These are phyloP conservation scores for Myrmophylax atrothorax DNA, from an alignment of 2,113 vertebrate genomes.

Conservation along the genomic window DNA sequence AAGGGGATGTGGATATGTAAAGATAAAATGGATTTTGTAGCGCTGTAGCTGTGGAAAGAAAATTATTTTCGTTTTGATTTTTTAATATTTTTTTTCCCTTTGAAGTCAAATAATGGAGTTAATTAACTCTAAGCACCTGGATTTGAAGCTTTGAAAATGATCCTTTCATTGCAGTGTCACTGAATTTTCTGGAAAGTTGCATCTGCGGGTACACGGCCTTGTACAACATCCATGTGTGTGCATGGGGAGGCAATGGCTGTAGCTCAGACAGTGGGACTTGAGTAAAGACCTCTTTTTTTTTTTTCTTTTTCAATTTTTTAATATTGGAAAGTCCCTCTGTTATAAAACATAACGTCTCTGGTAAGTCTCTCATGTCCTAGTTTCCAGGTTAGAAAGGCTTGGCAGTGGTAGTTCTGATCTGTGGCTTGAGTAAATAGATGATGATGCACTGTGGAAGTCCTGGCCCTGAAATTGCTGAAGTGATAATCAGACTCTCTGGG, in stretches of 20 bases:
- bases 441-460: neutral
- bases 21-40: slow-evolving; percentile 64
- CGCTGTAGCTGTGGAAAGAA: slow-evolving; percentile 10
- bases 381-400: neutral
- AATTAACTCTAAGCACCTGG: slow-evolving; percentile 61
- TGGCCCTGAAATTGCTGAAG: neutral
- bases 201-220: neutral
- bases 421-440: neutral
- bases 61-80: slow-evolving; percentile 43
- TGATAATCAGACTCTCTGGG: neutral
- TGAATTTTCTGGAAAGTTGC: slow-evolving; percentile 37
- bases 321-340: neutral
- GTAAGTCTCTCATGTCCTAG: neutral
- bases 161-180: slow-evolving; percentile 1
- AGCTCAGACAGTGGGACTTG: neutral
- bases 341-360: neutral
- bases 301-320: neutral
- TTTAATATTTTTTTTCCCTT: slow-evolving; percentile 22
- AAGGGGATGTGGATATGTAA: slow-evolving; percentile 35
- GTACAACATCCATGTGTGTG: accelerated
- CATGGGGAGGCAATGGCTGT: accelerated
- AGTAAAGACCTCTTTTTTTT: neutral
- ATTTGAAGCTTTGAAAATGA: slow-evolving; percentile 30
- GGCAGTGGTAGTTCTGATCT: neutral
- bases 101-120: slow-evolving; percentile 62